Percentiles rank a stretch among this genome's conserved stretches.
phyloP scores from a whole-genome alignment of 2,888 invertebrate genomes.

The Leucozona laternaria region DNA sequence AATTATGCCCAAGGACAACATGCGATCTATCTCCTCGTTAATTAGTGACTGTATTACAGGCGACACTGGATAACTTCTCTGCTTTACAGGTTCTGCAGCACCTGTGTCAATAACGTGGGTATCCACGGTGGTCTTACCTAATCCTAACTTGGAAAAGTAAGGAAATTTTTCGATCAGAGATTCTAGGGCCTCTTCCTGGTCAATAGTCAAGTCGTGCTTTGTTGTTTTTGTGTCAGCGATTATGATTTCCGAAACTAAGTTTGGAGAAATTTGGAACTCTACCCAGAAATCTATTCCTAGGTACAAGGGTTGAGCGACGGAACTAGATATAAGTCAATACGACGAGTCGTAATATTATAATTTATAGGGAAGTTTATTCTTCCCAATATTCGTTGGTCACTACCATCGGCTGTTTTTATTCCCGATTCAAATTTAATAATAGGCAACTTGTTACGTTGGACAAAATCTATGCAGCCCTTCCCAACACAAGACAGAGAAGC shows the following conservation, averaged over 20 bases:
- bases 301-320: constrained; percentile 27
- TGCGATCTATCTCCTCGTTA: too few relatives aligned
- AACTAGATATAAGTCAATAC: constrained; percentile 39
- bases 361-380: constrained; percentile 6
- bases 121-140: constrained; percentile 45
- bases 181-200: neutral
- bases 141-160: constrained; percentile 8
- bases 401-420: constrained; percentile 13
- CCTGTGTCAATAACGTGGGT: constrained; percentile 59
- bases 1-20: too few relatives aligned
- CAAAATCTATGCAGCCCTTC: neutral
- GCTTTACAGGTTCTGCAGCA: constrained; percentile 49
- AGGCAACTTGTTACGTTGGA: neutral
- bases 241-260: neutral
- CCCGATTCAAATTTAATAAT: neutral
- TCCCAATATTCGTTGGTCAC: constrained; percentile 30
- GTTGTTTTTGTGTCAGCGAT: neutral
- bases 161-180: constrained; percentile 5
- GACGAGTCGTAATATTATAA: constrained; percentile 20
- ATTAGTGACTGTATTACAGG: too few relatives aligned
- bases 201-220: neutral
- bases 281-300: constrained; percentile 58
- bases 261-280: constrained; percentile 16
- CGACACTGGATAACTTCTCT: constrained; percentile 11
- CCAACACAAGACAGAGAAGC: constrained; percentile 27